Conservation (phyloP, 2,113 vertebrate genomes). For the Amphiprion percula region DNA sequence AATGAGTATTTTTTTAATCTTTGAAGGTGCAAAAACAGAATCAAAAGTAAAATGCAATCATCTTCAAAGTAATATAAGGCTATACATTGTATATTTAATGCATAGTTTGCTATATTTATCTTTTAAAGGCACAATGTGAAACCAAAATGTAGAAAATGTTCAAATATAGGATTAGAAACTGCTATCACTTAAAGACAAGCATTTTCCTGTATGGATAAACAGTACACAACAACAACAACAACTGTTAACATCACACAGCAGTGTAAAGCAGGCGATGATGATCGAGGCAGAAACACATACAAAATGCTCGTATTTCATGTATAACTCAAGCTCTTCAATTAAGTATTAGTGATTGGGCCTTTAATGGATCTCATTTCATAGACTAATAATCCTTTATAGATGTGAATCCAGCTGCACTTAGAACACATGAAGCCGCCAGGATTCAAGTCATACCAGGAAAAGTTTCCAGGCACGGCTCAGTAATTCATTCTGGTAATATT, state of each 20-base stretch:
- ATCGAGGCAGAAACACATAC: slow-evolving; percentile 35
- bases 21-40: background rate
- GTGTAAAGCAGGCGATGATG: slow-evolving; percentile 41
- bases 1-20: background rate
- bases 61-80: background rate
- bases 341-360: slow-evolving; percentile 73
- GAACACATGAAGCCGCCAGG: slow-evolving; percentile 59
- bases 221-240: background rate
- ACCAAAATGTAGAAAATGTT: background rate
- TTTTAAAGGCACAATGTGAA: background rate
- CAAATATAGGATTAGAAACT: background rate
- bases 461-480: slow-evolving; percentile 82
- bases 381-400: slow-evolving; percentile 76
- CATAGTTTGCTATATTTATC: background rate
- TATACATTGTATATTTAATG: background rate
- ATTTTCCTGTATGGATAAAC: slow-evolving; percentile 1
- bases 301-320: slow-evolving; percentile 56
- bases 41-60: background rate
- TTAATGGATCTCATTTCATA: slow-evolving; percentile 75
- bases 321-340: slow-evolving; percentile 62
- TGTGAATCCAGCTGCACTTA: slow-evolving; percentile 71
- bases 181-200: background rate
- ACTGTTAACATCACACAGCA: slow-evolving; percentile 42
- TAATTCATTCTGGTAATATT: slow-evolving; percentile 84
- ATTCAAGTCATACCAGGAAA: slow-evolving; percentile 74